Evolutionary conservation across 2,797 vertebrate genomes (phyloP), one percentile per base, ranked within the genome.

Genomic region (Argentina silus): DNA sequence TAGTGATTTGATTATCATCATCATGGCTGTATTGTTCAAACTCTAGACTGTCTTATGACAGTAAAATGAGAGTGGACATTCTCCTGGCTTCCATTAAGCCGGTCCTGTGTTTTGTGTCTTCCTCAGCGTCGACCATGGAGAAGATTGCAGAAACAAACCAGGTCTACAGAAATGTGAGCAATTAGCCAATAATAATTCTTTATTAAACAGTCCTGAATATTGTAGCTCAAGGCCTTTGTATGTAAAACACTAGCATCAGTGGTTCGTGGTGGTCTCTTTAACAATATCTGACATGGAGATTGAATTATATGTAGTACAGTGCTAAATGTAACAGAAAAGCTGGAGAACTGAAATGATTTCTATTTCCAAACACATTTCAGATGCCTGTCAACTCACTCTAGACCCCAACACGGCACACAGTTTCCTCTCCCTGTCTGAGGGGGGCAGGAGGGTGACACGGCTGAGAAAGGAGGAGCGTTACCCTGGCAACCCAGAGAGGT

Each of bases 131-230:
- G 11, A 50, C 5, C 45, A 50, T 2, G 3, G 19, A 66, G 45
- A 12, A 48, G 64, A 66, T 10, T 12, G 19, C 45, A 48, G 64
- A 21, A 66, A 48, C 47, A 66, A 50, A 27, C 64, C 45, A 23
- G 64, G 64, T 11, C 64, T 66, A 10, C 4, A 66, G 17, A 66
- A 50, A 66, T 66, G 64, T 66, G 12, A 66, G 45, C 21, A 19
- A 21, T 48, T 50, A 6, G 15, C 15, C 15, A 45, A 10, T 15
- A 15, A 14, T 7, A 7, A 15, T 14, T 62, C n/a, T 17, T 27
- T 36, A 27, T 14, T 8, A 15, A 0, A 62, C 1, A 36, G 27
- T 36, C 27, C 27, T 36, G 1, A 1, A 53, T 3, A 14, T n/a
- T 53, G 3, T 36, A 36, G 1, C 27, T 36, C 27, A 36, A 36